Conservation (phyloP, 2,113 vertebrate genomes). For the Pluvianellus socialis region DNA sequence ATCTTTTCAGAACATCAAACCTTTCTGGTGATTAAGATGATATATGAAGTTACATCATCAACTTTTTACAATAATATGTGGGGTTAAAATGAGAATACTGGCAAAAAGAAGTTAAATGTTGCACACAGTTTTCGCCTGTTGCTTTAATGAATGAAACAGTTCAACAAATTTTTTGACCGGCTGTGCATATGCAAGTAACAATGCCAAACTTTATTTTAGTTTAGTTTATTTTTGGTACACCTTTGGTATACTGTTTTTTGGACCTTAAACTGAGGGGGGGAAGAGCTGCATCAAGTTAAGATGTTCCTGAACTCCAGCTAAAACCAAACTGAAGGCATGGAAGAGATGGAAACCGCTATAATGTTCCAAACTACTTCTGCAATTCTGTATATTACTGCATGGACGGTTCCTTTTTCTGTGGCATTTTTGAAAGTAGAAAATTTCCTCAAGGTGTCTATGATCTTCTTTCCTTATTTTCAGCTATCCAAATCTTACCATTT, state of each 20-base stretch:
- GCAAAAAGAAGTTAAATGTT: background rate
- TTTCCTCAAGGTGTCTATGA: background rate
- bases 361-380: background rate
- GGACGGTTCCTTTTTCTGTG: background rate
- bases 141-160: background rate
- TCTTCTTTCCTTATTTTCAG: background rate
- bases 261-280: background rate
- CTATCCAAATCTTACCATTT: background rate
- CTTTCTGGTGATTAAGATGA: background rate
- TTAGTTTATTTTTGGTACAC: background rate
- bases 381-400: background rate
- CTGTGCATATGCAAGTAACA: background rate
- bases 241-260: background rate
- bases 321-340: background rate
- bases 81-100: background rate
- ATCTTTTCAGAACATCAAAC: background rate
- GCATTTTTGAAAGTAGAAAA: background rate
- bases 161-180: background rate
- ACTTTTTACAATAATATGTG: background rate
- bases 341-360: background rate
- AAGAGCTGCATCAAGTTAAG: background rate
- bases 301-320: background rate
- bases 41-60: background rate
- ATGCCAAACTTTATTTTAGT: background rate
- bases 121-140: background rate